Evolutionary conservation across 2,888 invertebrate genomes (phyloP).

Genomic region (Hermodice carunculata): DNA sequence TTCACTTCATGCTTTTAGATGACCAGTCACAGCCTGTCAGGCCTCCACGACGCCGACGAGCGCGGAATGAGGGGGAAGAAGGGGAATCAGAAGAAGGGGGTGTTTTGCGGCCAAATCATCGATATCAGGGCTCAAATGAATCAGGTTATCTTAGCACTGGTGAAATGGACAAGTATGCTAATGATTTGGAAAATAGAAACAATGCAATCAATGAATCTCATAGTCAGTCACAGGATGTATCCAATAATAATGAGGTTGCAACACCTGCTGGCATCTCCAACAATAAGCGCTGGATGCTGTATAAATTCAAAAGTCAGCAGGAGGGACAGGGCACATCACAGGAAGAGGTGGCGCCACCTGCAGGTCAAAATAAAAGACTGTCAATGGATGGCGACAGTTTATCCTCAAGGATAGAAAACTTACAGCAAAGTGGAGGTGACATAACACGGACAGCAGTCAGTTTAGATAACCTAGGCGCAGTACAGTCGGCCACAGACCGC

Average conservation of each 20-base stretch:
- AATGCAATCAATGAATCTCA: conserved; percentile 13
- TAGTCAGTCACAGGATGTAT: background rate
- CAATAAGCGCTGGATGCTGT: conserved; percentile 43
- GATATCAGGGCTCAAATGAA: conserved; percentile 8
- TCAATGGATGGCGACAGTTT: conserved; percentile 5
- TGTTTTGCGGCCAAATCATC: background rate
- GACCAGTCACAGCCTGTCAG: conserved; percentile 16
- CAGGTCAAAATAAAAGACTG: background rate
- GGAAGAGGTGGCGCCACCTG: background rate
- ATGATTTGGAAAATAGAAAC: conserved; percentile 2
- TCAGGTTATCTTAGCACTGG: conserved; percentile 17
- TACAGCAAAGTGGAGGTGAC: background rate
- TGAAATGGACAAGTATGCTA: conserved; percentile 1
- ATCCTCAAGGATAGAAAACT: conserved; percentile 4
- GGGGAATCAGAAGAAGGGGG: background rate
- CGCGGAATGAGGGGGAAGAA: conserved; percentile 22
- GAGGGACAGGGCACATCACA: background rate
- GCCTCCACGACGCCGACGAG: conserved; percentile 6
- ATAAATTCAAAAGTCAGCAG: conserved; percentile 33
- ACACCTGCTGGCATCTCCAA: conserved; percentile 20
- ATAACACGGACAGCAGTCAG: background rate
- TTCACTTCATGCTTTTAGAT: conserved; percentile 17
- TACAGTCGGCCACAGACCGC: background rate
- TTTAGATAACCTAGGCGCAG: background rate
- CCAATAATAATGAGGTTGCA: background rate